phyloP scores from a whole-genome alignment of 2,888 invertebrate genomes.

The Campopleginae sp. region DNA sequence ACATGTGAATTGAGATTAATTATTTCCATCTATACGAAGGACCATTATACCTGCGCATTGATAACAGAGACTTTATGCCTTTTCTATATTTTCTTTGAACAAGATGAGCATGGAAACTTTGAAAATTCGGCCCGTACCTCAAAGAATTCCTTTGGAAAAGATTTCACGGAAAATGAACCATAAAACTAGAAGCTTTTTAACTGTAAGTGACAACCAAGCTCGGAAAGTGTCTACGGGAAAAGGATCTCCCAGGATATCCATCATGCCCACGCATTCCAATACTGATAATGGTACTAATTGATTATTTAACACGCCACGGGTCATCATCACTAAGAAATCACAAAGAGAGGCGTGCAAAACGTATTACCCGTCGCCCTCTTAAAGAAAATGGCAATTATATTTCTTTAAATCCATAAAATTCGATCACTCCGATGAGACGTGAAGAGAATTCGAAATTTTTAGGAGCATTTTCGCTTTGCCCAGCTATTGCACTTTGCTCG shows the following conservation, averaged over 20 bases:
- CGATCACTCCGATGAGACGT: no score
- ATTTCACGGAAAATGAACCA: background rate
- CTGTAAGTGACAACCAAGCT: constrained; percentile 21
- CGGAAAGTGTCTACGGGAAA: background rate
- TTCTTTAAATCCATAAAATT: no score
- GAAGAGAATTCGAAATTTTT: no score
- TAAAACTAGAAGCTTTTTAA: constrained; percentile 31
- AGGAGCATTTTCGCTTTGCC: no score
- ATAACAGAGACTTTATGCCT: background rate
- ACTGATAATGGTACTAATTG: constrained; percentile 24
- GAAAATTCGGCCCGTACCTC: background rate
- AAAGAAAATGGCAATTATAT: no score
- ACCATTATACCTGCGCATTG: background rate
- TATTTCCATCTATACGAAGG: background rate
- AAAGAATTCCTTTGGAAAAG: constrained; percentile 1
- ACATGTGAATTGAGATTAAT: background rate
- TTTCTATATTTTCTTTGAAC: background rate
- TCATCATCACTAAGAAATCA: no score
- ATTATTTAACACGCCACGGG: background rate
- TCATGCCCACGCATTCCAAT: constrained; percentile 39
- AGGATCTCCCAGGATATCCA: constrained; percentile 44
- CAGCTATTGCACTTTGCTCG: no score
- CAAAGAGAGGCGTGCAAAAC: no score
- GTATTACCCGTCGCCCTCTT: no score
- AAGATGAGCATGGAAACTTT: constrained; percentile 23